These are phyloP conservation scores for Eublepharis macularius DNA, from an alignment of 2,113 vertebrate species.

Conservation along the genomic window DNA sequence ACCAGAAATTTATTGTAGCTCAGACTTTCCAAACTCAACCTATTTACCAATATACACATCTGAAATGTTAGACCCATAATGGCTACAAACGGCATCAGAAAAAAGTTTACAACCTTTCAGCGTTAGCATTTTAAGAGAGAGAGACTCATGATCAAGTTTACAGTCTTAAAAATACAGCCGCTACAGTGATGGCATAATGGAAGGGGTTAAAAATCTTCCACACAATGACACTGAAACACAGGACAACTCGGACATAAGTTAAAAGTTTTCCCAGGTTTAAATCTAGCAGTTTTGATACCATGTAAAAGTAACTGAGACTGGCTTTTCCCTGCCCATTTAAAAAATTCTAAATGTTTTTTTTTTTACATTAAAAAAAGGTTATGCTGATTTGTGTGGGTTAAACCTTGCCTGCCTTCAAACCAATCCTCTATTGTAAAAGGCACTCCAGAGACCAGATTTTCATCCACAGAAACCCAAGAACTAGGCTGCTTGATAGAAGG, in stretches of 20 bases:
- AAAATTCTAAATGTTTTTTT: conserved; percentile 69
- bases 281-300: conserved; percentile 79
- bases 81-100: conserved; percentile 77
- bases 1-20: conserved; percentile 84
- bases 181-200: conserved; percentile 81
- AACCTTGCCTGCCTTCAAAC: conserved; percentile 30
- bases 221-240: conserved; percentile 87
- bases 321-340: conserved; percentile 69
- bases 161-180: conserved; percentile 81
- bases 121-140: conserved; percentile 65
- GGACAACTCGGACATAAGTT: conserved; percentile 82
- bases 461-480: neutral
- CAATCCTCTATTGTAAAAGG: conserved; percentile 48
- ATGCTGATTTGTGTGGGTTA: conserved; percentile 44
- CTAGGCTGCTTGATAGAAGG: fast-evolving
- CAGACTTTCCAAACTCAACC: conserved; percentile 80
- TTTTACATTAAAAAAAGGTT: conserved; percentile 54
- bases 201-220: conserved; percentile 78
- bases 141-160: conserved; percentile 67
- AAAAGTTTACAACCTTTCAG: conserved; percentile 77
- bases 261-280: conserved; percentile 79
- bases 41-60: conserved; percentile 83
- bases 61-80: conserved; percentile 74
- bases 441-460: conserved; percentile 46
- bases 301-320: conserved; percentile 68